Conservation (phyloP, 2,113 vertebrate species). For the Odobenus rosmarus region DNA sequence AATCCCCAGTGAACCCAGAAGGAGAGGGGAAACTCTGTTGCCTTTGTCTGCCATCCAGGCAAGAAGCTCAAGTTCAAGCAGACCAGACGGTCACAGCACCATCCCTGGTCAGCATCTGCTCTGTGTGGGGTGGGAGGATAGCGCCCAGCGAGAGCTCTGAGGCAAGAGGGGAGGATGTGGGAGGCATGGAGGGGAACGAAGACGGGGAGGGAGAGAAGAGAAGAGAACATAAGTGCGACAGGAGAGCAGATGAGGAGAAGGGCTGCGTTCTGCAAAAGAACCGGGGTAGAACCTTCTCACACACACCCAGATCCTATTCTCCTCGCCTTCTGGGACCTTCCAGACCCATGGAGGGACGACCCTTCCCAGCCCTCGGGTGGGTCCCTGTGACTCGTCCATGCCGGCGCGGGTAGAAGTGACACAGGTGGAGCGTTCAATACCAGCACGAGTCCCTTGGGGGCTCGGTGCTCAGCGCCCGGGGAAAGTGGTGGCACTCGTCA, state of each 20-base stretch:
- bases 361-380: not conserved
- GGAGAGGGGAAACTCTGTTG: not conserved
- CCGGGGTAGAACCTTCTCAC: not conserved
- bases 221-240: not conserved
- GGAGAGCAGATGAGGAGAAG: not conserved
- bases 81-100: not conserved
- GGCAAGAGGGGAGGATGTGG: fast-evolving
- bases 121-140: not conserved
- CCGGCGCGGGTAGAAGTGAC: not conserved
- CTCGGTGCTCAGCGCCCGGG: not conserved
- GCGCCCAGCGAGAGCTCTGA: not conserved
- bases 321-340: not conserved
- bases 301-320: not conserved
- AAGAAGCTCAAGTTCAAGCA: not conserved
- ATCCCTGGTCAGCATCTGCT: not conserved
- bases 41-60: not conserved
- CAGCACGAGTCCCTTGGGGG: not conserved
- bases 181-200: not conserved
- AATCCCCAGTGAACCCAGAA: not conserved
- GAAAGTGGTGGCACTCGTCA: too few relatives aligned
- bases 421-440: not conserved
- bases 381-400: not conserved
- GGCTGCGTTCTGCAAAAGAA: not conserved
- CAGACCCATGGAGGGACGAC: not conserved
- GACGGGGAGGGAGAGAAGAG: not conserved